Conservation (phyloP, 2,797 vertebrate species). For the Peromyscus aztecus region DNA sequence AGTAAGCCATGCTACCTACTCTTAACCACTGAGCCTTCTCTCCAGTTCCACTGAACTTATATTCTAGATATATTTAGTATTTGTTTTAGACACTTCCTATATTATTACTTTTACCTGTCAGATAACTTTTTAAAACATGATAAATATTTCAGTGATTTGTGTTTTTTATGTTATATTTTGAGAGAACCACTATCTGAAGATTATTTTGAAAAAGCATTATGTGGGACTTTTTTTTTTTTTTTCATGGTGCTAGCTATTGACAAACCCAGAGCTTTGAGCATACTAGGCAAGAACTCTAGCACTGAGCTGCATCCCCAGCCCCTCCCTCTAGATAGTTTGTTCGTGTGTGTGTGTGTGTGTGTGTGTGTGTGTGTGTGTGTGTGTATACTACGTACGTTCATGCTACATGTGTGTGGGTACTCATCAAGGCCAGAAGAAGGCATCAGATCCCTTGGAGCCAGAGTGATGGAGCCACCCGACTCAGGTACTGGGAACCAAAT, state of each 20-base stretch:
- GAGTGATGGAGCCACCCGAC: not conserved
- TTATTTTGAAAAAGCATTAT: constrained; percentile 4
- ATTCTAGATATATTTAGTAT: not conserved
- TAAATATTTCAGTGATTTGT: not conserved
- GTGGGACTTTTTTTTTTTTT: not conserved
- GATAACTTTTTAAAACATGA: not conserved
- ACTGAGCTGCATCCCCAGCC: not conserved
- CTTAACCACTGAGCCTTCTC: not conserved
- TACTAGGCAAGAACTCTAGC: not conserved
- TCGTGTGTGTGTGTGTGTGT: not conserved
- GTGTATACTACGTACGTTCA: not conserved
- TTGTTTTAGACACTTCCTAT: not conserved
- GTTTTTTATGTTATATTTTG: not conserved
- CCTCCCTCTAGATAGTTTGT: not conserved
- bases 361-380: not conserved
- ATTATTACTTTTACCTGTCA: not conserved
- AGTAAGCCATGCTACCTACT: not conserved
- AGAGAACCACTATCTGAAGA: constrained; percentile 19
- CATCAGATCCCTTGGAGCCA: not conserved
- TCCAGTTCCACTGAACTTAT: not conserved
- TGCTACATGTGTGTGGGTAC: not conserved
- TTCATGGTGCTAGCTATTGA: not conserved
- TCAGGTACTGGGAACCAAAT: not conserved
- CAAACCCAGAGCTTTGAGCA: not conserved
- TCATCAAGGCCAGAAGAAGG: not conserved